These are phyloP conservation scores for Typhlichthys eigenmanni DNA, from an alignment of 2,797 vertebrate genomes.

Conservation along the genomic window DNA sequence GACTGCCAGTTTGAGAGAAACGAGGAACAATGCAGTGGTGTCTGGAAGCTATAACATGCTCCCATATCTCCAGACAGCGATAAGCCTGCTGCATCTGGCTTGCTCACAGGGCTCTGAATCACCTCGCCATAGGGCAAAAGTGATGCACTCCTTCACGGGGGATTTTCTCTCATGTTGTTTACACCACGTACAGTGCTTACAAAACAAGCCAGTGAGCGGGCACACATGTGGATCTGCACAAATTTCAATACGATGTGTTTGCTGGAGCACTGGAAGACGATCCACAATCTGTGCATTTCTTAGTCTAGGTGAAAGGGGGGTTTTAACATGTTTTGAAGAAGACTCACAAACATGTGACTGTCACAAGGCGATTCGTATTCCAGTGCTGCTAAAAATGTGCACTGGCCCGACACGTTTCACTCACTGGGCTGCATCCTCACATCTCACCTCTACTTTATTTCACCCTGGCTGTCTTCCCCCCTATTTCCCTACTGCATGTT, in stretches of 20 bases:
- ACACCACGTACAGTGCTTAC: conserved; percentile 13
- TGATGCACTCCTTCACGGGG: neutral
- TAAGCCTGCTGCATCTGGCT: conserved; percentile 20
- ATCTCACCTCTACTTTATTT: conserved; percentile 59
- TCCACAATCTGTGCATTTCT: neutral
- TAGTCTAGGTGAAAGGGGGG: conserved; percentile 17
- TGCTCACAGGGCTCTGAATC: conserved; percentile 21
- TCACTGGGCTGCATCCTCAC: conserved; percentile 58
- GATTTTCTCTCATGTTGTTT: conserved; percentile 29
- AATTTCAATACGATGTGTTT: conserved; percentile 19
- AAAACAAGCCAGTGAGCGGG: conserved; percentile 28
- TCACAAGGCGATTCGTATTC: conserved; percentile 33
- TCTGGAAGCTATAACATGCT: conserved; percentile 2
- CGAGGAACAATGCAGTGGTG: conserved; percentile 14
- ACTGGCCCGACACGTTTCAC: conserved; percentile 49
- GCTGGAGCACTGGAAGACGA: neutral
- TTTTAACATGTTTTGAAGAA: conserved; percentile 14
- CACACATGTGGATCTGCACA: conserved; percentile 26
- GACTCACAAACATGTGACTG: conserved; percentile 47
- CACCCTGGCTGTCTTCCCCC: conserved; percentile 25
- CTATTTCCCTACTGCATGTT: conserved; percentile 25
- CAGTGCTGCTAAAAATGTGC: conserved; percentile 43
- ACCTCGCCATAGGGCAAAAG: conserved; percentile 6
- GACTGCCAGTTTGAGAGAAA: conserved; percentile 28
- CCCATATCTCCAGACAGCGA: too few species aligned